Evolutionary conservation across 2,888 invertebrate genomes (phyloP), one percentile per base, ranked within the genome.

Genomic region (Aspidapion aeneum): DNA sequence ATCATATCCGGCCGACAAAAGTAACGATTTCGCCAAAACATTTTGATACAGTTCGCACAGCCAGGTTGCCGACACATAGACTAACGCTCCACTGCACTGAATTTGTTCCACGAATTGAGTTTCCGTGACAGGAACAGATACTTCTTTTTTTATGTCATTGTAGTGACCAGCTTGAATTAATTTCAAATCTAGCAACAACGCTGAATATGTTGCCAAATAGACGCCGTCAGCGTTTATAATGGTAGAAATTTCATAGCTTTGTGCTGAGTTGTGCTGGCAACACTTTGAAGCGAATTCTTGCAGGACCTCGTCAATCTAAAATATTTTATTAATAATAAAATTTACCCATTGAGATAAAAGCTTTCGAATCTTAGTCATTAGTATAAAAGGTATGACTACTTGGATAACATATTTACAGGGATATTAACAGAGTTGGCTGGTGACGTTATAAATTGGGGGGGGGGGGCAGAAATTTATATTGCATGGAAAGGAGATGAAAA

Each of bases 211-310:
- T 1, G 96, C 93, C 66, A 96, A 81, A 76, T 97, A 97, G 51
- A 97, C 91, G 19, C 96, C 96, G 80, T 97, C 97, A 1, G 96
- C 96, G 79, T 97, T 97, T 83, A 97, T 91, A 55, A 94, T 91
- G 48, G 90, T 90, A 1, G 87, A 82, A 1, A 87, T 84, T 54
- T 87, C 85, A 1, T 87, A 85, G 0, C 84, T 86, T 72, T 79
- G 79, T 1, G 89, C 85, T 72, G 88, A 87, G 78, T 85, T 87
- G 84, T 92, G 88, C 81, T 94, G 90, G 78, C 96, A 96, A 72
- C 94, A 93, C 67, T 91, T 88, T 0, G 96, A 95, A 1, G 96
- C 91, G 74, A 96, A 96, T 75, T 93, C 91, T 80, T 96, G 95
- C 78, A 97, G 84, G 0, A 92, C 90, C 77, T 94, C 93, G 74